Conservation (phyloP, 2,113 vertebrate species). For the Mola mola region DNA sequence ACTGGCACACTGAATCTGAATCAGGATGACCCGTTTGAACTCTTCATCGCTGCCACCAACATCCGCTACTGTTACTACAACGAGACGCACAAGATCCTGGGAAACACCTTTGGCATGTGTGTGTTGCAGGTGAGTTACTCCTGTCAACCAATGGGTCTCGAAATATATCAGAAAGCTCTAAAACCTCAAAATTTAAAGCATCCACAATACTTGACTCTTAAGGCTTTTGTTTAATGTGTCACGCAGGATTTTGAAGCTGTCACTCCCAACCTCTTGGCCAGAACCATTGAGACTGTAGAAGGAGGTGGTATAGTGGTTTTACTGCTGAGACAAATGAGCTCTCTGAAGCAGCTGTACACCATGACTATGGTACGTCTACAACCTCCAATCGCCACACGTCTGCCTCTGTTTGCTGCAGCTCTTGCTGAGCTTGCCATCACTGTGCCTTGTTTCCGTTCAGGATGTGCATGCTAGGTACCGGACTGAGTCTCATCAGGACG, state of each 20-base stretch:
- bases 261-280: conserved; percentile 93
- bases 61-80: conserved; percentile 99
- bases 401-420: not conserved
- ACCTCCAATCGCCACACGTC: not conserved
- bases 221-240: not conserved
- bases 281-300: conserved; percentile 96
- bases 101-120: conserved; percentile 97
- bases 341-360: conserved; percentile 95
- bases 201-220: not conserved
- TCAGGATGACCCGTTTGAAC: conserved; percentile 95
- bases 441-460: conserved; percentile 67
- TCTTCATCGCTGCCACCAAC: conserved; percentile 95
- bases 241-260: conserved; percentile 95
- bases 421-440: not conserved
- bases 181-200: not conserved
- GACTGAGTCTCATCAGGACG: conserved; percentile 96
- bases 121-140: conserved; percentile 87
- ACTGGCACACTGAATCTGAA: conserved; percentile 91
- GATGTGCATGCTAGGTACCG: conserved; percentile 97
- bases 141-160: too few species aligned
- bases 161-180: too few species aligned
- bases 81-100: conserved; percentile 96
- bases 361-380: conserved; percentile 90
- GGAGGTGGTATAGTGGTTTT: conserved; percentile 94
- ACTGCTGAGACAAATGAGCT: conserved; percentile 93